A percentile compares a stretch with the other conserved stretches of the same genome.
Evolutionary conservation across 2,888 invertebrate species (phyloP).

Genomic region (Drosophila demipolita): DNA sequence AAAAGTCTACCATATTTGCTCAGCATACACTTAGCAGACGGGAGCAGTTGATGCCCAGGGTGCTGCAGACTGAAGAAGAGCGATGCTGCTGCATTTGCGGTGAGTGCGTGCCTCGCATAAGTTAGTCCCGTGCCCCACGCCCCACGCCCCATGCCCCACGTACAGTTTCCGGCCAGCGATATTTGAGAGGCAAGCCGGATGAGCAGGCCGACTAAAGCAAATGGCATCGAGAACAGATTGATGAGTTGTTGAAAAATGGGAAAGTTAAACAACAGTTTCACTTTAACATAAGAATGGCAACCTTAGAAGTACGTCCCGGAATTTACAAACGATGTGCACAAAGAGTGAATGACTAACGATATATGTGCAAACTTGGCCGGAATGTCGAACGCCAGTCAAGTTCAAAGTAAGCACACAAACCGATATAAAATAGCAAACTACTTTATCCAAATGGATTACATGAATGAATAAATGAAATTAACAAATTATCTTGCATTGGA

Average conservation of each 20-base stretch:
- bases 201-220: slow-evolving; percentile 51
- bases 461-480: neutral
- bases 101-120: slow-evolving; percentile 79
- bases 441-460: neutral
- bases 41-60: slow-evolving; percentile 48
- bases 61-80: slow-evolving; percentile 68
- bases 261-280: slow-evolving; percentile 79
- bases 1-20: slow-evolving; percentile 68
- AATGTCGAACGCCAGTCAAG: slow-evolving; percentile 4
- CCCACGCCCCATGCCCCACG: neutral
- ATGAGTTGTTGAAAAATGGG: slow-evolving; percentile 81
- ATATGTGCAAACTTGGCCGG: slow-evolving; percentile 11
- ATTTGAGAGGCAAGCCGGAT: slow-evolving; percentile 39
- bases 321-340: slow-evolving; percentile 49
- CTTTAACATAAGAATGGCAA: slow-evolving; percentile 34
- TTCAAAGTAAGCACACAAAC: slow-evolving; percentile 26
- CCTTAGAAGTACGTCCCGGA: slow-evolving; percentile 29
- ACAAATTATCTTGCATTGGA: neutral
- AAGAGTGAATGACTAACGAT: slow-evolving; percentile 53
- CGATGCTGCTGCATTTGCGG: slow-evolving; percentile 80
- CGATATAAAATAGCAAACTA: neutral
- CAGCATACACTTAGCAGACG: slow-evolving; percentile 44
- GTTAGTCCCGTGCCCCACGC: slow-evolving; percentile 52
- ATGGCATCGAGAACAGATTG: slow-evolving; percentile 71
- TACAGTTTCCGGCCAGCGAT: slow-evolving; percentile 27